These are phyloP conservation scores for Drosophila merina DNA, from an alignment of 2,888 invertebrate genomes.

Conservation along the genomic window DNA sequence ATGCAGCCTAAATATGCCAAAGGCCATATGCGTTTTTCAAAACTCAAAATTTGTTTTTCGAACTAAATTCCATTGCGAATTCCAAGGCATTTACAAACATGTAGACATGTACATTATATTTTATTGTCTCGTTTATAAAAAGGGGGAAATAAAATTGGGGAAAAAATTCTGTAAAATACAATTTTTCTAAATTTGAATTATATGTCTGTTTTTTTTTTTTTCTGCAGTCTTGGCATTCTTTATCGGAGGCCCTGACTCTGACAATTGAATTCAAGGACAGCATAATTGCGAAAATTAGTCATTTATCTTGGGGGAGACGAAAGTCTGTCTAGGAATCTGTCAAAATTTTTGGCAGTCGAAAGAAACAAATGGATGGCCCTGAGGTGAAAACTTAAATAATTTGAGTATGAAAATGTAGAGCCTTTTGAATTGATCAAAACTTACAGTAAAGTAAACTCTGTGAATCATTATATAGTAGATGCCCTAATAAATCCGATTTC, in stretches of 20 bases:
- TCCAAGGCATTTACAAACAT: conserved; percentile 29
- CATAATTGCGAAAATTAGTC: conserved; percentile 60
- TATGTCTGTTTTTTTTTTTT: conserved; percentile 26
- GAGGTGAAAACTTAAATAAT: conserved; percentile 17
- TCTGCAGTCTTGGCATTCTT: conserved; percentile 45
- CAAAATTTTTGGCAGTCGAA: conserved; percentile 60
- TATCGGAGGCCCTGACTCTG: conserved; percentile 73
- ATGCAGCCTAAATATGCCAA: conserved; percentile 28
- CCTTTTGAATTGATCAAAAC: not conserved
- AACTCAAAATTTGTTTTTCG: conserved; percentile 28
- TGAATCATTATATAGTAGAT: not conserved
- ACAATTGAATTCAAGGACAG: conserved; percentile 72
- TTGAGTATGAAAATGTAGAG: not conserved
- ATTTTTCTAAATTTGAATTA: not conserved
- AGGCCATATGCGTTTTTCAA: conserved; percentile 36
- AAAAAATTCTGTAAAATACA: not conserved
- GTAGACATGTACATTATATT: not conserved
- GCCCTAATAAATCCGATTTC: not conserved
- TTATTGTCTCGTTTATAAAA: conserved; percentile 32
- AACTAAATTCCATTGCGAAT: conserved; percentile 58
- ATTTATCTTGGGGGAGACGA: conserved; percentile 53
- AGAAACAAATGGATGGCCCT: conserved; percentile 19
- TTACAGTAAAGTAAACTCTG: conserved; percentile 1
- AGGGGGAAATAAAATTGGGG: conserved; percentile 21
- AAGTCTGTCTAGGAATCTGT: conserved; percentile 56